A percentile compares a stretch with the other conserved stretches of the same genome.
Evolutionary conservation across 2,797 vertebrate genomes (phyloP).

Genomic region (Nannoperca australis): DNA sequence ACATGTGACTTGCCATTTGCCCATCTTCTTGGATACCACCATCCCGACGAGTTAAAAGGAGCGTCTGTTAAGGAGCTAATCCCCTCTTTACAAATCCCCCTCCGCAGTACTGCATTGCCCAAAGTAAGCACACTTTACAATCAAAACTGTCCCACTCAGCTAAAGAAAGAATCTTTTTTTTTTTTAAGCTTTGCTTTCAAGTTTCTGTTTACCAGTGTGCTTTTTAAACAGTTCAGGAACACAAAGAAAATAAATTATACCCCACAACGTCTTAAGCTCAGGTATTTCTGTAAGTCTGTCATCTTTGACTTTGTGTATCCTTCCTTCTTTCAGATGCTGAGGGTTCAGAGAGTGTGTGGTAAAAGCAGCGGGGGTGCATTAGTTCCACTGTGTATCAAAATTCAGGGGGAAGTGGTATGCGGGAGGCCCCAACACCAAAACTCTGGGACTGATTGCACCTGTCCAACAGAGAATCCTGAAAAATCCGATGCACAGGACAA

Average conservation of each 20-base stretch:
- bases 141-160: slow-evolving; percentile 27
- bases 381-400: slow-evolving; percentile 90
- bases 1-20: slow-evolving; percentile 91
- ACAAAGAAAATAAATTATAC: slow-evolving; percentile 4
- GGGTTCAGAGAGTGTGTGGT: slow-evolving; percentile 88
- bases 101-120: slow-evolving; percentile 84
- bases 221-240: slow-evolving; percentile 19
- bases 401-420: slow-evolving; percentile 80
- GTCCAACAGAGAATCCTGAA: slow-evolving; percentile 30
- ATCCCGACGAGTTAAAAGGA: slow-evolving; percentile 86
- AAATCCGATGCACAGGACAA: slow-evolving; percentile 13
- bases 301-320: slow-evolving; percentile 27
- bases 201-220: slow-evolving; percentile 27
- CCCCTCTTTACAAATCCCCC: slow-evolving; percentile 90
- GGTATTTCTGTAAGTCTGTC: slow-evolving; percentile 9
- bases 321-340: slow-evolving; percentile 82
- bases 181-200: slow-evolving; percentile 38
- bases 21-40: slow-evolving; percentile 89
- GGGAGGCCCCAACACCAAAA: slow-evolving; percentile 53
- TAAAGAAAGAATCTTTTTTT: slow-evolving; percentile 11
- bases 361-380: slow-evolving; percentile 82
- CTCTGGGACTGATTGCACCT: slow-evolving; percentile 23
- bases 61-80: slow-evolving; percentile 87
- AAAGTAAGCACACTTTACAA: slow-evolving; percentile 83
- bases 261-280: not conserved